Conservation (phyloP, 2,113 vertebrate genomes). For the Coturnix japonica region DNA sequence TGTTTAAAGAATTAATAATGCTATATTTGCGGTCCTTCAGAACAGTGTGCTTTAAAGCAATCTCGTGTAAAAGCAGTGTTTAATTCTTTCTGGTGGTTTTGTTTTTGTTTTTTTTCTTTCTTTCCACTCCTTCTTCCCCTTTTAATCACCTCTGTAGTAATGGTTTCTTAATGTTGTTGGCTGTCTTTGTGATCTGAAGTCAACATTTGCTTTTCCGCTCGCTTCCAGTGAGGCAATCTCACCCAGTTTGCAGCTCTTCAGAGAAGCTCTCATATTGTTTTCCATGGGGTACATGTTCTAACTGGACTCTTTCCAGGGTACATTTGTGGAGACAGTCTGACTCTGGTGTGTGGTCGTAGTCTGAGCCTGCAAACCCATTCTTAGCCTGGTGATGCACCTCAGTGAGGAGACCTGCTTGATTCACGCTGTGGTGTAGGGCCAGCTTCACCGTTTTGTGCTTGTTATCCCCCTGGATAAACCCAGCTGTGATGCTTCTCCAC, state of each 20-base stretch:
- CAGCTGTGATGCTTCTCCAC: not conserved
- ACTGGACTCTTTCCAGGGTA: not conserved
- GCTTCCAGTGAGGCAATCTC: not conserved
- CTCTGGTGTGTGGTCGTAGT: not conserved
- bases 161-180: not conserved
- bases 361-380: not conserved
- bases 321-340: not conserved
- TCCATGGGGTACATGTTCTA: not conserved
- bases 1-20: conserved; percentile 27
- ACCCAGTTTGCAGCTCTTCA: not conserved
- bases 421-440: not conserved
- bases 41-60: not conserved
- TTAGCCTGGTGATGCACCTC: not conserved
- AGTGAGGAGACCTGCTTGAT: not conserved
- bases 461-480: not conserved
- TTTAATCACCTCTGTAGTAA: not conserved
- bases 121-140: not conserved
- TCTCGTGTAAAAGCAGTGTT: not conserved
- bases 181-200: not conserved
- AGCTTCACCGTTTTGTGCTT: not conserved
- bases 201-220: not conserved
- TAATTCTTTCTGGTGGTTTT: not conserved
- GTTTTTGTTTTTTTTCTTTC: not conserved
- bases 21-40: conserved; percentile 20
- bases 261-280: not conserved